phyloP scores from a whole-genome alignment of 2,888 invertebrate genomes.

The Cordilura impudica region DNA sequence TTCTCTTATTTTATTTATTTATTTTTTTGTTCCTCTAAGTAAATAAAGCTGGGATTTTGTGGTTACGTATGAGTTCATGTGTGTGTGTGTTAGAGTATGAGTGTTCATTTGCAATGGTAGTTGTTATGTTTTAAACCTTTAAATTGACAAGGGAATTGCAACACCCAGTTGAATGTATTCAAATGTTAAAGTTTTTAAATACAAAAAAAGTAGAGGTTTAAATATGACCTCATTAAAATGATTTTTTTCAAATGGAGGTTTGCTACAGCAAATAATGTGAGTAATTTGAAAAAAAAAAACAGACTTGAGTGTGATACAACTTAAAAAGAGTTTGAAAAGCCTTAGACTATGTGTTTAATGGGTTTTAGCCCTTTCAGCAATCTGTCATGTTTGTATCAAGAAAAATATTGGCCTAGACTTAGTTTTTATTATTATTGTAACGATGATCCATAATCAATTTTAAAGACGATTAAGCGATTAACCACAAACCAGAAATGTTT shows the following conservation, averaged over 20 bases:
- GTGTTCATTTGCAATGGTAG: conserved; percentile 4
- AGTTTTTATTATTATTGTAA: too few relatives aligned
- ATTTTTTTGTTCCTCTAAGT: conserved; percentile 15
- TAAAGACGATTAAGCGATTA: too few relatives aligned
- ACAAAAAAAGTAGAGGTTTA: background rate
- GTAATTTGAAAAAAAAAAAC: conserved; percentile 42
- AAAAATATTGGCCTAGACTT: too few relatives aligned
- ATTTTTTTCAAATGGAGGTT: conserved; percentile 39
- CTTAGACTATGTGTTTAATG: too few relatives aligned
- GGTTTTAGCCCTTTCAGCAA: too few relatives aligned
- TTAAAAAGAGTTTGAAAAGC: conserved; percentile 1
- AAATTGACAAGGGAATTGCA: conserved; percentile 50
- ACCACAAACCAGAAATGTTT: too few relatives aligned
- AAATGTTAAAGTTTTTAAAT: conserved; percentile 50
- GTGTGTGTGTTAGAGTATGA: background rate
- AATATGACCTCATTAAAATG: conserved; percentile 1
- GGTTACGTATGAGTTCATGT: conserved; percentile 20
- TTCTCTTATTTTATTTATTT: background rate
- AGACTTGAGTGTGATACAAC: conserved; percentile 49
- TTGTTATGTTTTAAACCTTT: conserved; percentile 22
- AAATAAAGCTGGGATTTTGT: conserved; percentile 48
- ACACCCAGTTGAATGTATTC: conserved; percentile 27
- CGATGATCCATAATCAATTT: too few relatives aligned
- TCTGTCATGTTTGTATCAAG: too few relatives aligned
- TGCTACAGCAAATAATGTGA: conserved; percentile 35